phyloP scores from a whole-genome alignment of 2,113 vertebrate genomes.

The Catagonus wagneri region DNA sequence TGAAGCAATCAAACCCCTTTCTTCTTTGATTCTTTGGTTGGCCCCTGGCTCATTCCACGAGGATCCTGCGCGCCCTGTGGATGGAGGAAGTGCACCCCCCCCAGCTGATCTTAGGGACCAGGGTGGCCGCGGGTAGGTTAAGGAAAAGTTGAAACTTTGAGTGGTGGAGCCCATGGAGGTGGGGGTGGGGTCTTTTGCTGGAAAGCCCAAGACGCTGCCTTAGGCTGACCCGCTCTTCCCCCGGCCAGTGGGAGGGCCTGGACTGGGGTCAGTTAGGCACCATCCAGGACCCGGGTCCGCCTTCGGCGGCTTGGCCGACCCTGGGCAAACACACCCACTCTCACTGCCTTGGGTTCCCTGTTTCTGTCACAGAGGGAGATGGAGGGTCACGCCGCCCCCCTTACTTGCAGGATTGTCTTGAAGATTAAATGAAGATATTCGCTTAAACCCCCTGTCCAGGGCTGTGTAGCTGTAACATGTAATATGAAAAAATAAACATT shows the following conservation, averaged over 20 bases:
- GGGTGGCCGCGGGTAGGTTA: background rate
- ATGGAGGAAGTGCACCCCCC: background rate
- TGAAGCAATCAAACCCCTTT: background rate
- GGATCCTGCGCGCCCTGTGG: no score
- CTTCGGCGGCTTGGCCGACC: rapidly evolving
- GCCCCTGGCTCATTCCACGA: background rate
- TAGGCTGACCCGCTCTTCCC: rapidly evolving
- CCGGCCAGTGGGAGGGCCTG: rapidly evolving
- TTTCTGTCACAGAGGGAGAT: background rate
- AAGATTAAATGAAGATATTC: background rate
- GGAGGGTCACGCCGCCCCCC: rapidly evolving
- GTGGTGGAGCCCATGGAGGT: rapidly evolving
- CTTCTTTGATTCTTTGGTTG: background rate
- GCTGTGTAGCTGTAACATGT: no score
- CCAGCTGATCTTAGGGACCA: no score
- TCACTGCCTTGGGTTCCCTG: background rate
- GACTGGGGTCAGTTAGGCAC: no score
- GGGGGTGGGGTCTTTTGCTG: no score
- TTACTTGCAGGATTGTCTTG: background rate
- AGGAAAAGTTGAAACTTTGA: rapidly evolving
- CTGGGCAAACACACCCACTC: rapidly evolving
- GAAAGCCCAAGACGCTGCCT: background rate
- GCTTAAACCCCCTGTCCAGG: rapidly evolving
- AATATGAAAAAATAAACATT: background rate
- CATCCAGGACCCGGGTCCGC: no score